A percentile compares a stretch with the other conserved stretches of the same genome.
Conservation (phyloP, 2,888 invertebrate genomes). For the Theretra japonica region DNA sequence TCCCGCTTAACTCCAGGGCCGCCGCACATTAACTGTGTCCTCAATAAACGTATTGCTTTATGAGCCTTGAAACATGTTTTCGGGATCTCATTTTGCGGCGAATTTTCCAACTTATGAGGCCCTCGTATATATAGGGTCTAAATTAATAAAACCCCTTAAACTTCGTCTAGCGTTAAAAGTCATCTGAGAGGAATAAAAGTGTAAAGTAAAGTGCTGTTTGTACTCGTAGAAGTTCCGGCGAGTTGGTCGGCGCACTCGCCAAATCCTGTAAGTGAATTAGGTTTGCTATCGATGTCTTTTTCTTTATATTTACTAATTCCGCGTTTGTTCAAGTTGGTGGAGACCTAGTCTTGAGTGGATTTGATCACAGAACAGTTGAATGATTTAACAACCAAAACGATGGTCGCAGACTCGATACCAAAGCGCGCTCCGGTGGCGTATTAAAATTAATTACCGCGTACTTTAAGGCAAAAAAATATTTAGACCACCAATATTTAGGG, state of each 20-base stretch:
- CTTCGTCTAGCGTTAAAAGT: background rate
- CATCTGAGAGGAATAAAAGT: background rate
- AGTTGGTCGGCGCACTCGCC: background rate
- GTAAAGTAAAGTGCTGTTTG: background rate
- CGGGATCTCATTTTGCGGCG: background rate
- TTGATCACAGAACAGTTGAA: too few species aligned
- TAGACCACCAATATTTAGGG: too few species aligned
- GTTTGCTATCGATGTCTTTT: too few species aligned
- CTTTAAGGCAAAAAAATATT: too few species aligned
- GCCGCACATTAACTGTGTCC: background rate
- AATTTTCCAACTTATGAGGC: background rate
- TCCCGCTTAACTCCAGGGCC: background rate
- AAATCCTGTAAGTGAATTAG: too few species aligned
- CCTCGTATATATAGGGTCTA: background rate
- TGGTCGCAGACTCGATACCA: too few species aligned
- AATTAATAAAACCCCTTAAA: background rate
- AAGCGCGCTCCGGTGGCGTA: too few species aligned
- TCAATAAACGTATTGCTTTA: conserved; percentile 17
- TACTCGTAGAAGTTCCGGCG: background rate
- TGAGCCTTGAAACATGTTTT: conserved; percentile 8
- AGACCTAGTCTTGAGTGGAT: too few species aligned
- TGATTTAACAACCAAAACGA: too few species aligned
- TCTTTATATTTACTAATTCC: too few species aligned
- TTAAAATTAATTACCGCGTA: too few species aligned
- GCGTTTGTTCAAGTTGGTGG: too few species aligned